Evolutionary conservation across 2,888 invertebrate species (phyloP).

Genomic region (Fabriciana adippe): DNA sequence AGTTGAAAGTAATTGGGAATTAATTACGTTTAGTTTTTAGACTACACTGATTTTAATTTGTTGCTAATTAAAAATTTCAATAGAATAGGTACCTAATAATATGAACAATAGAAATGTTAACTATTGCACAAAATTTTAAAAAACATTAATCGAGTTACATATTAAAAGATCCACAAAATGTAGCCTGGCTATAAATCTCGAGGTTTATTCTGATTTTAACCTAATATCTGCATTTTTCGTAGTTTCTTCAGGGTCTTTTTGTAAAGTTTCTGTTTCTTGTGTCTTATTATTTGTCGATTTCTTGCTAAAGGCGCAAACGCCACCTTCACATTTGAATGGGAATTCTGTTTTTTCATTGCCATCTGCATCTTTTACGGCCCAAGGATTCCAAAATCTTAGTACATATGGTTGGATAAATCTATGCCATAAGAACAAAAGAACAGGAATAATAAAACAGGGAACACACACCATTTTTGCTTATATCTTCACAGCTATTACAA

Average conservation of each 20-base stretch:
- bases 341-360: constrained; percentile 82
- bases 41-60: too few relatives aligned
- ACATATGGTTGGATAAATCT: constrained; percentile 92
- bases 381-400: constrained; percentile 91
- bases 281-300: constrained; percentile 47
- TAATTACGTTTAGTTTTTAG: too few relatives aligned
- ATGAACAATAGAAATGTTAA: too few relatives aligned
- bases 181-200: too few relatives aligned
- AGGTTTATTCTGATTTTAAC: constrained; percentile 53
- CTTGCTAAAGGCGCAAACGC: constrained; percentile 71
- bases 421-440: constrained; percentile 91
- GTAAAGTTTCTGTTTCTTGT: constrained; percentile 39
- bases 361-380: constrained; percentile 85
- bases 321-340: constrained; percentile 83
- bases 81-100: too few relatives aligned
- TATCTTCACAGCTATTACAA: neutral
- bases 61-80: too few relatives aligned
- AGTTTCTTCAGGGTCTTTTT: constrained; percentile 39
- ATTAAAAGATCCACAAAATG: too few relatives aligned
- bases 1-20: too few relatives aligned
- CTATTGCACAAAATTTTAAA: too few relatives aligned
- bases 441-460: constrained; percentile 92
- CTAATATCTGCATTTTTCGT: constrained; percentile 40
- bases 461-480: constrained; percentile 87
- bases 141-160: too few relatives aligned